Evolutionary conservation across 2,113 vertebrate species (phyloP), one percentile per base, ranked within the genome.

Genomic region (Lepisosteus osseus): DNA sequence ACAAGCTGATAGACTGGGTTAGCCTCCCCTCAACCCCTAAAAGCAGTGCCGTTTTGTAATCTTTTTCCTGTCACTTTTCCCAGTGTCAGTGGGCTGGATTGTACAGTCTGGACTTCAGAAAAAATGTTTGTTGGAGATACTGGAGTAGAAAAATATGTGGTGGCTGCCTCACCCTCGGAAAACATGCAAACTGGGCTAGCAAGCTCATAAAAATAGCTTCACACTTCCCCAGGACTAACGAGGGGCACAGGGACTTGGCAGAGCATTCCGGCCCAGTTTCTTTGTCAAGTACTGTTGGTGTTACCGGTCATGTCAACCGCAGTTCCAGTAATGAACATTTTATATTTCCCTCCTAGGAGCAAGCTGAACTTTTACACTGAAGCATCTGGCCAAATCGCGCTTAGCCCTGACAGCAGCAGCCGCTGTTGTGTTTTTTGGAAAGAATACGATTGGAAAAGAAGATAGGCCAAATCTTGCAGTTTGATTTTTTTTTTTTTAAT

Each of bases 291-390:
- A 59, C 57, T n/a, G 57, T 14, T 59, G 57, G 57, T 9, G 47
- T 51, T 51, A 51, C 57, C 3, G 65, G 6, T 44, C 65, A 14
- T 6, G 47, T 13, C n/a, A 54, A 54, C 66, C 15, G 7, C 9
- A 40, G 47, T 68, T 68, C 45, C 47, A 41, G 66, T 29, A 40
- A 68, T 29, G 15, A 55, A 68, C 6, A 29, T 40, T 29, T 55
- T 68, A 47, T 9, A 67, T 67, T 67, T 67, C 66, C 51, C 66
- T 67, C 66, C 6, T 4, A 67, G 66, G n/a, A 67, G 47, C 47
- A 6, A 54, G 15, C 47, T 68, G 66, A 68, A 68, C 47, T 55
- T 68, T 68, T 4, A 54, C 45, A 55, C 66, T 12, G 17, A 44
- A 12, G 14, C 68, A 45, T n/a, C 11, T 45, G 14, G 56, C 68